These are phyloP conservation scores for Chelonia mydas DNA, from an alignment of 2,797 vertebrate species.

Conservation along the genomic window DNA sequence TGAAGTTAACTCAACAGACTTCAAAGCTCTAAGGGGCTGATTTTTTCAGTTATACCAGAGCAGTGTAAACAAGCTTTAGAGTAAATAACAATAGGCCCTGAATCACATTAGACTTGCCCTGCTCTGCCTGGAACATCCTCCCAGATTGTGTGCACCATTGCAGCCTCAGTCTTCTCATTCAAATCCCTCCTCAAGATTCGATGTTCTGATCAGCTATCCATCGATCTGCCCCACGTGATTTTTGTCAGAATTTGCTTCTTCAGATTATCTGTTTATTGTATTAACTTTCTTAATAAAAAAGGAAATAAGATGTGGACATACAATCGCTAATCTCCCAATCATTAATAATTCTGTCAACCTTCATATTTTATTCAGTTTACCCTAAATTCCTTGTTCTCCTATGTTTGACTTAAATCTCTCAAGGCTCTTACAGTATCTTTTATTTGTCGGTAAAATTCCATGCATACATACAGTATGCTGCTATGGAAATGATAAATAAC, in stretches of 20 bases:
- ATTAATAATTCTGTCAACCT: background rate
- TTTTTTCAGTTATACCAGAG: background rate
- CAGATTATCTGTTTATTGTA: background rate
- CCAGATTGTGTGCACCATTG: rapidly evolving
- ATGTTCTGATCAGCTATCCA: background rate
- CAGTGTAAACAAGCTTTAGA: background rate
- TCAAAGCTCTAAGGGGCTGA: background rate
- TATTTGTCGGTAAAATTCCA: background rate
- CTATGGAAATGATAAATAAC: background rate
- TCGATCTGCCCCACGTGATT: background rate
- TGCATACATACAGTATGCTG: rapidly evolving
- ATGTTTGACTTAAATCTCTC: background rate
- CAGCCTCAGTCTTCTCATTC: background rate
- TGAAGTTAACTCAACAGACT: background rate
- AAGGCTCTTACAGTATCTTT: background rate
- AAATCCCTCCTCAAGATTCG: background rate
- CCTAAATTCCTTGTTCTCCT: background rate
- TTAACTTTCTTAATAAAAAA: background rate
- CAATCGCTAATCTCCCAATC: background rate
- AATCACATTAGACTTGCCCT: background rate
- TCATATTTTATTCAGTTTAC: background rate
- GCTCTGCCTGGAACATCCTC: background rate
- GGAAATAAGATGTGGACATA: background rate
- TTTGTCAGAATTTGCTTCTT: background rate
- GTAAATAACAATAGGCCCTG: background rate